phyloP scores from a whole-genome alignment of 1,140 invertebrate genomes.

The Hirudo medicinalis region DNA sequence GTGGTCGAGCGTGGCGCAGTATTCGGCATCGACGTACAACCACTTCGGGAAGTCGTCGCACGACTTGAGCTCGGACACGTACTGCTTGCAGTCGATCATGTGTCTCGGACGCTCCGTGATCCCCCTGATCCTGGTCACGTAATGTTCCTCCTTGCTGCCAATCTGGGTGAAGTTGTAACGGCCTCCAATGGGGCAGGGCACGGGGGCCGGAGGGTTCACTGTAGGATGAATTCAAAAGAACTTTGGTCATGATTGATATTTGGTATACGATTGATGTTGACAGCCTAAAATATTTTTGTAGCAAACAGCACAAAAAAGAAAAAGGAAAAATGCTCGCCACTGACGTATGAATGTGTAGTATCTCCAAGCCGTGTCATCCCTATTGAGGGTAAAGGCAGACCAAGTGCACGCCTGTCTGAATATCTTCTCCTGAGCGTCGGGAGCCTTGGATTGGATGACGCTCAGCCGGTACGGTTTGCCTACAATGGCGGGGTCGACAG shows the following conservation, averaged over 20 bases:
- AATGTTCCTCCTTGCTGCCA: slow-evolving; percentile 55
- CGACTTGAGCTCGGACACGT: slow-evolving; percentile 70
- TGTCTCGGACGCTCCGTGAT: slow-evolving; percentile 81
- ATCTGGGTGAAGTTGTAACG: slow-evolving; percentile 88
- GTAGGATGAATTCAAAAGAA: slow-evolving; percentile 26
- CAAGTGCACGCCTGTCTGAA: slow-evolving; percentile 39
- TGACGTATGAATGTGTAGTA: slow-evolving; percentile 40
- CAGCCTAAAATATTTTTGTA: neutral
- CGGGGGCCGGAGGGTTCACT: slow-evolving; percentile 78
- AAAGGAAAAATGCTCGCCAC: slow-evolving; percentile 20
- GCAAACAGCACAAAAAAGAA: neutral
- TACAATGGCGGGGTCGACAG: slow-evolving; percentile 16
- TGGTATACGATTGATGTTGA: too few species aligned
- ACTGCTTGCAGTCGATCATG: slow-evolving; percentile 79
- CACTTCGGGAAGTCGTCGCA: slow-evolving; percentile 78
- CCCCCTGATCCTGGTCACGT: slow-evolving; percentile 84
- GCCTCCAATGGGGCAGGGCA: slow-evolving; percentile 85
- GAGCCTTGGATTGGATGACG: slow-evolving; percentile 2
- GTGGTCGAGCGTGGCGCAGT: slow-evolving; percentile 88
- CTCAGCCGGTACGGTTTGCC: slow-evolving; percentile 36
- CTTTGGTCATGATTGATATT: neutral
- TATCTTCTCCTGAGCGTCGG: slow-evolving; percentile 30
- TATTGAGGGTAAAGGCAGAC: slow-evolving; percentile 38
- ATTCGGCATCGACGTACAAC: slow-evolving; percentile 80
- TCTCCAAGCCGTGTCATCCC: slow-evolving; percentile 37